Evolutionary conservation across 1,140 invertebrate species (phyloP).

Genomic region (Pantala flavescens): DNA sequence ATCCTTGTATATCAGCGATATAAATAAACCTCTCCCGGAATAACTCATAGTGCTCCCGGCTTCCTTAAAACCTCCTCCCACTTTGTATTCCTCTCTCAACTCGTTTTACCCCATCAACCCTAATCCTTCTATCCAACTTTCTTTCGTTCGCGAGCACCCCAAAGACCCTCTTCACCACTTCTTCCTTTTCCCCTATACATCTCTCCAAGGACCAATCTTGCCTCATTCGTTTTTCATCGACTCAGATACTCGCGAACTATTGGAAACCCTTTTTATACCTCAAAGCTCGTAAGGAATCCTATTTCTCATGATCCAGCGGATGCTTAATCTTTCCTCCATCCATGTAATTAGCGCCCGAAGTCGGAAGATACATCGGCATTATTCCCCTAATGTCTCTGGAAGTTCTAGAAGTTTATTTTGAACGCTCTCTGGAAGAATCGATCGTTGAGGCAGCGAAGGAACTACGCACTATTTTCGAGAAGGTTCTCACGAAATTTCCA

Average conservation of each 20-base stretch:
- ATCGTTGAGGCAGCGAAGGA: too few relatives aligned
- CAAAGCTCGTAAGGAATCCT: neutral
- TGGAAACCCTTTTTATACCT: neutral
- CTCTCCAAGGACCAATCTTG: neutral
- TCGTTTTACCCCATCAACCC: neutral
- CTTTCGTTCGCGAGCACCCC: too few relatives aligned
- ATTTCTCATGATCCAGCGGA: neutral
- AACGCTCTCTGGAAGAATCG: too few relatives aligned
- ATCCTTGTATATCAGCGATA: neutral
- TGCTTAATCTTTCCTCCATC: neutral
- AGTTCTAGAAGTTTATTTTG: too few relatives aligned
- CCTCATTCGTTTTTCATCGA: neutral
- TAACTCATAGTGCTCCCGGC: neutral
- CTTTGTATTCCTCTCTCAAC: neutral
- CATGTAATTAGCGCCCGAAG: too few relatives aligned
- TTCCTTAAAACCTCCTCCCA: neutral
- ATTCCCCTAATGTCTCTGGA: too few relatives aligned
- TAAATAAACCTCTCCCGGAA: slow-evolving; percentile 4
- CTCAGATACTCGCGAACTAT: neutral
- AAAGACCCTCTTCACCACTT: too few relatives aligned
- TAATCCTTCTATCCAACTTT: neutral
- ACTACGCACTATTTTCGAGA: too few relatives aligned
- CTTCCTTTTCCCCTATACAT: neutral
- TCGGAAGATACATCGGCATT: too few relatives aligned
- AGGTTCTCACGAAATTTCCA: too few relatives aligned